These are phyloP conservation scores for Ephydatia muelleri DNA, from an alignment of 37 sponge, comb jelly and placozoan species.

Conservation along the genomic window DNA sequence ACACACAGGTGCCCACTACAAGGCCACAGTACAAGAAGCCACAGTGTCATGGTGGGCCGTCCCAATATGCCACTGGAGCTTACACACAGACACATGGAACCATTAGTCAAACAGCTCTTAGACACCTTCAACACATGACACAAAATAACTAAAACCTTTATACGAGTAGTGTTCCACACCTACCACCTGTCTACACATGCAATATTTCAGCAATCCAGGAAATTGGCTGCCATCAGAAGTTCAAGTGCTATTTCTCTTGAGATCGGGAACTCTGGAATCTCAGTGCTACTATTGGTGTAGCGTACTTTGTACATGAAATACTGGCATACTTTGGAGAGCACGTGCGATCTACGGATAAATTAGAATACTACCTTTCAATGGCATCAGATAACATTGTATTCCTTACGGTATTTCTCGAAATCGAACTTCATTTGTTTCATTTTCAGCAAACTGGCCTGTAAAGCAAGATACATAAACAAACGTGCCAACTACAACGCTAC, in stretches of 20 bases:
- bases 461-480: background rate
- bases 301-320: constrained; percentile 98
- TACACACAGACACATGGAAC: constrained; percentile 79
- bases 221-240: constrained; percentile 99
- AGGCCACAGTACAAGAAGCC: constrained; percentile 35
- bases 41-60: constrained; percentile 49
- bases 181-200: background rate
- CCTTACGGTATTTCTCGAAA: constrained; percentile 95
- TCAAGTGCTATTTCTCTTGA: constrained; percentile 97
- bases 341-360: constrained; percentile 79
- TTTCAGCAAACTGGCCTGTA: constrained; percentile 83
- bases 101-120: constrained; percentile 64
- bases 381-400: background rate
- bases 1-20: constrained; percentile 33
- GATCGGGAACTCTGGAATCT: constrained; percentile 98
- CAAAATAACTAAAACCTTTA: background rate
- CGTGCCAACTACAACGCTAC: background rate
- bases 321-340: constrained; percentile 93
- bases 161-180: background rate
- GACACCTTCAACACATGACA: background rate
- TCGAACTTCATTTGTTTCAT: constrained; percentile 90
- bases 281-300: constrained; percentile 97
- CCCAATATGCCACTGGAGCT: constrained; percentile 56
- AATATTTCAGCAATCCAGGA: constrained; percentile 87
- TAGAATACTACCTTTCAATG: background rate